Evolutionary conservation across 2,888 invertebrate genomes (phyloP).

Genomic region (Lymantria dispar): DNA sequence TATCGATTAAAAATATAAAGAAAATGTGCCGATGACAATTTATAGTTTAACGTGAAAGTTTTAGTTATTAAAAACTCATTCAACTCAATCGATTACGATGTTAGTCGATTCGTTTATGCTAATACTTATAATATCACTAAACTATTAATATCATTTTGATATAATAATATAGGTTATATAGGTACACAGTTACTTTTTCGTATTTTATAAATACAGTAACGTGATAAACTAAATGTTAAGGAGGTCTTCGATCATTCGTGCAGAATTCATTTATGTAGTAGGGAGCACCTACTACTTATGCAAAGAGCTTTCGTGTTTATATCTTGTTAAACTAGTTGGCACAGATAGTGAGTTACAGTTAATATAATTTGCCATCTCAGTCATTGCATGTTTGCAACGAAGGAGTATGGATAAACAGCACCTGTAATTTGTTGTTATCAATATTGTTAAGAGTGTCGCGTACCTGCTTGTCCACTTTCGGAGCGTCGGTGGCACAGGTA

Average conservation of each 20-base stretch:
- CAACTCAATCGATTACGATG: constrained; percentile 11
- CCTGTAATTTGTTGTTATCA: constrained; percentile 74
- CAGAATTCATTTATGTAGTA: constrained; percentile 42
- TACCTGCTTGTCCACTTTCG: constrained; percentile 82
- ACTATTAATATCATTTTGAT: constrained; percentile 34
- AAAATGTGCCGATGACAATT: constrained; percentile 16
- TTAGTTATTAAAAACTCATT: constrained; percentile 24
- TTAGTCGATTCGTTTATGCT: constrained; percentile 28
- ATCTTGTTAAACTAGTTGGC: constrained; percentile 48
- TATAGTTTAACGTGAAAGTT: constrained; percentile 36
- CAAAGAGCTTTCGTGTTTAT: constrained; percentile 51
- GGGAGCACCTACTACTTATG: constrained; percentile 25
- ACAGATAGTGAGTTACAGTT: constrained; percentile 37
- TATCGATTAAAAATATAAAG: constrained; percentile 16
- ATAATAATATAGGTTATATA: constrained; percentile 21
- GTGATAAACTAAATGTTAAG: constrained; percentile 42
- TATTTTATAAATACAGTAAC: constrained; percentile 41
- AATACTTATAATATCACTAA: constrained; percentile 45
- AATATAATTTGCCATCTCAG: constrained; percentile 50
- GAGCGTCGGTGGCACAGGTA: constrained; percentile 72
- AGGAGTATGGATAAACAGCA: constrained; percentile 51
- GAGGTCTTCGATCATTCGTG: constrained; percentile 52
- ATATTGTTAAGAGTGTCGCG: constrained; percentile 76
- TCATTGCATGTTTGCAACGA: constrained; percentile 41
- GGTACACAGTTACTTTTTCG: constrained; percentile 43